Evolutionary conservation across 2,888 invertebrate species (phyloP), one percentile per base, ranked within the genome.

Genomic region (Amphipyra tragopoginis): DNA sequence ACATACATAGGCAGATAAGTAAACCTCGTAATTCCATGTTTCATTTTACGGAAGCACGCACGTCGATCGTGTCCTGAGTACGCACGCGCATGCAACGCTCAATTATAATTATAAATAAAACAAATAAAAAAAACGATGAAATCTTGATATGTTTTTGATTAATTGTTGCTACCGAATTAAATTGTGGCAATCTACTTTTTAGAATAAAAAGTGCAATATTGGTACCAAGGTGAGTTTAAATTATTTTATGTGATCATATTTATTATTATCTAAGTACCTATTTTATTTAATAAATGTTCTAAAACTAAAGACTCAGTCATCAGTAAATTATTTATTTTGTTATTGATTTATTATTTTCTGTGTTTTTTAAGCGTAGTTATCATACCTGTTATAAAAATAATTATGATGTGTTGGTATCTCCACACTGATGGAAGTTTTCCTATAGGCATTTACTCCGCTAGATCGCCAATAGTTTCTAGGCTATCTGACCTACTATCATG

Each of bases 41-140:
- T 72, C 67, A 76, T 75, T 76, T 71, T 60, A 59, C 62, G 50
- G 66, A 67, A 65, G 60, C 81, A 75, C 72, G 69, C 70, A 48
- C 49, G 38, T 11, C 50, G 58, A 65, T 65, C 77, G 70, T 77
- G 80, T 72, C 51, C 14, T 29, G 5, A 29, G 29, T 65, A 39
- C 11, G 48, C 10, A 50, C 40, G 61, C 42, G 33, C 21, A 15
- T 13, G 13, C 21, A 40, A 1, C n/a, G 14, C 10, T 42, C 13
- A 9, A 14, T 36, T 15, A 33, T 36, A 44, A 38, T 50, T 45
- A 53, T 9, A 21, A 26, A 13, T 15, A 15, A 15, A n/a, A 36
- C 36, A 14, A 47, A 36, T 36, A 5, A 15, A 36, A 36, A 5
- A 36, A 15, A 36, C 1, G 10, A 21, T 21, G 21, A 21, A 21